Percentiles rank a stretch among this genome's conserved stretches.
phyloP scores from a whole-genome alignment of 2,797 vertebrate genomes.

The Cossypha niveicapilla region DNA sequence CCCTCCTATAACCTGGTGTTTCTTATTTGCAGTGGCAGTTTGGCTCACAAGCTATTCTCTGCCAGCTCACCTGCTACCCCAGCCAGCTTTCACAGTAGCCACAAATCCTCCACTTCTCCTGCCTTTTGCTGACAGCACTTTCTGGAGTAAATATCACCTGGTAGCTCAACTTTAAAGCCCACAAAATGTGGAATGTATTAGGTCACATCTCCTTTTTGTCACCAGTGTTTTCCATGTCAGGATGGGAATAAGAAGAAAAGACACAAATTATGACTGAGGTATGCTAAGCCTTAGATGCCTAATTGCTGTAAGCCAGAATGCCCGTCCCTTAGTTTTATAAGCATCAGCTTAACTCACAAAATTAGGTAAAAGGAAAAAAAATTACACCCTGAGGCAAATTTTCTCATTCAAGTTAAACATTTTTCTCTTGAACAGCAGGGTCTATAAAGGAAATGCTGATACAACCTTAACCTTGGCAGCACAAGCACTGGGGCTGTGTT shows the following conservation, averaged over 20 bases:
- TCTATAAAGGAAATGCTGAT: conserved; percentile 65
- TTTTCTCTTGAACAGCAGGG: conserved; percentile 14
- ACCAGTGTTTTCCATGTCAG: neutral
- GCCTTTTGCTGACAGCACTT: neutral
- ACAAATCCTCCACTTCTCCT: neutral
- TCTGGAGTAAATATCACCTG: neutral
- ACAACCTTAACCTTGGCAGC: conserved; percentile 49
- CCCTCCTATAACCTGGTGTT: neutral
- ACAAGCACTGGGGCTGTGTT: neutral
- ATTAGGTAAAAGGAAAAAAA: neutral
- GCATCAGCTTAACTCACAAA: conserved; percentile 18
- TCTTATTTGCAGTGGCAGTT: neutral
- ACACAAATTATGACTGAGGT: neutral
- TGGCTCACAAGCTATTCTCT: neutral
- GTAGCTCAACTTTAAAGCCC: neutral
- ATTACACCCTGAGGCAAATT: conserved; percentile 10
- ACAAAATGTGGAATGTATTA: neutral
- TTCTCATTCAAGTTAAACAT: conserved; percentile 63
- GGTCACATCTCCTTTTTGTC: neutral
- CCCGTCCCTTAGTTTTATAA: conserved; percentile 50
- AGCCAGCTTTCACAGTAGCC: neutral
- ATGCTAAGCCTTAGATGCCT: neutral
- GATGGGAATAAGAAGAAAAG: neutral
- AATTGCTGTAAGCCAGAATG: conserved; percentile 1
- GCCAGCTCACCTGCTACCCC: neutral